Percentiles rank a stretch among this genome's conserved stretches.
Conservation (phyloP, 1,140 invertebrate genomes). For the Philotrypesis tridentata region DNA sequence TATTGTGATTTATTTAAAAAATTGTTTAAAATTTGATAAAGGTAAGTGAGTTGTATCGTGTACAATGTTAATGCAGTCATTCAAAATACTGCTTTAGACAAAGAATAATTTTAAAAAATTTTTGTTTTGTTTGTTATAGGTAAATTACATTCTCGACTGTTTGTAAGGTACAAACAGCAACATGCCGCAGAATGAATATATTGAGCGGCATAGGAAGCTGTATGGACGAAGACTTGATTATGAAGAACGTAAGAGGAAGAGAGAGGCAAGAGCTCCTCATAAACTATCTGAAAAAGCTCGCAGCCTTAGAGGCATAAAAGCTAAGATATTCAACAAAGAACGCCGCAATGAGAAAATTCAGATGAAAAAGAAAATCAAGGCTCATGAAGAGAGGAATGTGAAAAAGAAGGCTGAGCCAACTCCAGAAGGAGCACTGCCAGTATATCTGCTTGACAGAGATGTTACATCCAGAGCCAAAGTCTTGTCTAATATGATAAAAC, state of each 20-base stretch:
- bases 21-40: slow-evolving; percentile 35
- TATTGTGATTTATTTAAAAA: slow-evolving; percentile 22
- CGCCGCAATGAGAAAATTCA: slow-evolving; percentile 98
- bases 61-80: slow-evolving; percentile 45
- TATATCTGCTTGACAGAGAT: slow-evolving; percentile 97
- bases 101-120: background rate
- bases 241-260: slow-evolving; percentile 97
- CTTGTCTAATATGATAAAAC: slow-evolving; percentile 99
- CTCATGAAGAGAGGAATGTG: slow-evolving; percentile 92
- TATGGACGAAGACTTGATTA: slow-evolving; percentile 97
- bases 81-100: background rate
- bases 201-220: slow-evolving; percentile 97
- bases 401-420: slow-evolving; percentile 90
- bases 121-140: slow-evolving; percentile 21
- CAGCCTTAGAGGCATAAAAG: slow-evolving; percentile 95
- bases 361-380: slow-evolving; percentile 98
- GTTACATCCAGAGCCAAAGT: slow-evolving; percentile 95
- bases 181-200: slow-evolving; percentile 99
- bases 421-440: slow-evolving; percentile 93
- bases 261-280: slow-evolving; percentile 93
- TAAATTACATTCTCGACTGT: slow-evolving; percentile 3
- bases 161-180: slow-evolving; percentile 59
- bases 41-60: slow-evolving; percentile 51
- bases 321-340: slow-evolving; percentile 98
- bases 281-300: slow-evolving; percentile 92